Conservation (phyloP, 23 tunicate genomes). For the Phallusia fumigata region DNA sequence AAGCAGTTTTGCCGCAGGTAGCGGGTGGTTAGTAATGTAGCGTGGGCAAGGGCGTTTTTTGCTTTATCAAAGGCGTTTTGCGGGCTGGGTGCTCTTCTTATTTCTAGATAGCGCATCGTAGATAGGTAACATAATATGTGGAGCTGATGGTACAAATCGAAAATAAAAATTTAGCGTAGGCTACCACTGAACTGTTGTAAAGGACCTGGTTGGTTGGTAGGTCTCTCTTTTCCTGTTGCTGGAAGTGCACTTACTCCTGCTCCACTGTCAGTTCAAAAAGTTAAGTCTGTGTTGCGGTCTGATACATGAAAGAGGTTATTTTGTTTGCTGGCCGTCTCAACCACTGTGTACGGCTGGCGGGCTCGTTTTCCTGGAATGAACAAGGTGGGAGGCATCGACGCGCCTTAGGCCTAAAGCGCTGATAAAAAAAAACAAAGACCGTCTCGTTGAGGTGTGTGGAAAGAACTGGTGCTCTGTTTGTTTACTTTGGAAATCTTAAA, state of each 20-base stretch:
- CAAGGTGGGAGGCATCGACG: no score
- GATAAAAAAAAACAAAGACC: no score
- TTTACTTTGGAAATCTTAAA: no score
- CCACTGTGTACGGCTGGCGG: no score
- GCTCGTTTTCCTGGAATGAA: no score
- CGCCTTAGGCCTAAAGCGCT: no score
- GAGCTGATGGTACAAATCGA: constrained; percentile 8
- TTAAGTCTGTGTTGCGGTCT: no score
- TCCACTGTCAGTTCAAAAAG: no score
- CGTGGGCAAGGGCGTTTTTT: not conserved
- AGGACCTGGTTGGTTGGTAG: not conserved
- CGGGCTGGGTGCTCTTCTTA: not conserved
- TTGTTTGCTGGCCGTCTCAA: no score
- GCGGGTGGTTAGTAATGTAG: not conserved
- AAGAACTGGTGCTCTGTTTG: no score
- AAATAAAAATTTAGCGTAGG: constrained; percentile 5
- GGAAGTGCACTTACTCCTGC: not conserved
- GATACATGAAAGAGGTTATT: no score
- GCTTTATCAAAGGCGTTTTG: not conserved
- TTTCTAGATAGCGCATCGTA: not conserved
- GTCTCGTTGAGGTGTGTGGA: no score
- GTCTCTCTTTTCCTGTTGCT: not conserved
- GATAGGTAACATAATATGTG: constrained; percentile 17
- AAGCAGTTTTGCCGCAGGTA: not conserved
- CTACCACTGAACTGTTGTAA: constrained; percentile 6